Percentiles rank a stretch among this genome's conserved stretches.
Evolutionary conservation across 2,797 vertebrate genomes (phyloP).

Genomic region (Serranus cabrilla): DNA sequence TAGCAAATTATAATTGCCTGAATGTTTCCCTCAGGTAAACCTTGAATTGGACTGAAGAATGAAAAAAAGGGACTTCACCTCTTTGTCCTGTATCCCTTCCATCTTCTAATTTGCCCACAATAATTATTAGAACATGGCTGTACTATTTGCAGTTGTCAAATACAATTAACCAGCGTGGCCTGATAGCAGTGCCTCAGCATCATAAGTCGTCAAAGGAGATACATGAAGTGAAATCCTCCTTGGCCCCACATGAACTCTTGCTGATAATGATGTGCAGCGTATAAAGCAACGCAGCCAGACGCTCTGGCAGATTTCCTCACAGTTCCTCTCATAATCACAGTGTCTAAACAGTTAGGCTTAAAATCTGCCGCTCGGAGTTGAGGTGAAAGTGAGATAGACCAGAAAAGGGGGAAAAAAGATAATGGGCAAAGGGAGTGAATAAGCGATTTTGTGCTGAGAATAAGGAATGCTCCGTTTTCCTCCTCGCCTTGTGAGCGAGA

Average conservation of each 20-base stretch:
- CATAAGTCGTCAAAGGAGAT: conserved; percentile 28
- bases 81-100: conserved; percentile 13
- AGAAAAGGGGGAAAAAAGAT: neutral
- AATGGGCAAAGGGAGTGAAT: neutral
- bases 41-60: conserved; percentile 13
- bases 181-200: conserved; percentile 24
- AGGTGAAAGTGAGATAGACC: conserved; percentile 14
- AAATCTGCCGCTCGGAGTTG: conserved; percentile 12
- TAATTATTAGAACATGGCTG: conserved; percentile 47
- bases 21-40: conserved; percentile 36
- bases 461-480: conserved; percentile 24
- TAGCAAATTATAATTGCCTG: conserved; percentile 16
- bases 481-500: conserved; percentile 25
- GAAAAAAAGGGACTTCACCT: neutral
- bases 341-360: conserved; percentile 12
- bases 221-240: conserved; percentile 46
- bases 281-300: conserved; percentile 13
- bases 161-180: conserved; percentile 41
- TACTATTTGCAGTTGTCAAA: conserved; percentile 53
- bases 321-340: conserved; percentile 13
- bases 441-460: conserved; percentile 29
- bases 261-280: conserved; percentile 34
- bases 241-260: conserved; percentile 39
- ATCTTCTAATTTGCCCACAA: conserved; percentile 45
- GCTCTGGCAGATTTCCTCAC: conserved; percentile 2